Percentiles rank a stretch among this genome's conserved stretches.
Evolutionary conservation across 1,140 invertebrate species (phyloP).

Genomic region (Drosophila trapezifrons): DNA sequence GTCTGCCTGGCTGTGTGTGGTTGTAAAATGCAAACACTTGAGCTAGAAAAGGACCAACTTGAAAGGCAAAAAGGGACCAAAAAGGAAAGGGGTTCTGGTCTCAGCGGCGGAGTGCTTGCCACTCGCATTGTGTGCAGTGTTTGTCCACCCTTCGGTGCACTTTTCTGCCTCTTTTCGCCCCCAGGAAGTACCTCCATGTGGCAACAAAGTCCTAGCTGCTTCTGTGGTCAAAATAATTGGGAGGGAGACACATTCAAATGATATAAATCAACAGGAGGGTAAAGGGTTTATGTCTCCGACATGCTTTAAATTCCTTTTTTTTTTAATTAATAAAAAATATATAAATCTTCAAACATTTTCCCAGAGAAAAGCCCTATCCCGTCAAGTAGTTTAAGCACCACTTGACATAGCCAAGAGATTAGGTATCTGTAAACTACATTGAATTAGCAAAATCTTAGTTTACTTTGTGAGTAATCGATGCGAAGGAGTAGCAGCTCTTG

Average conservation of each 20-base stretch:
- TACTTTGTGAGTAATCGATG: slow-evolving; percentile 3
- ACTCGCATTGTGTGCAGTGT: slow-evolving; percentile 44
- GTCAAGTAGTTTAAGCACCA: background rate
- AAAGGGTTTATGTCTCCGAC: background rate
- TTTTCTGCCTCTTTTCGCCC: too few relatives aligned
- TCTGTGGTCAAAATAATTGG: slow-evolving; percentile 52
- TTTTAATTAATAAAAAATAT: slow-evolving; percentile 12
- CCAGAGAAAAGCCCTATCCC: background rate
- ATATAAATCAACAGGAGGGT: slow-evolving; percentile 26
- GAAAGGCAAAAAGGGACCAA: slow-evolving; percentile 52
- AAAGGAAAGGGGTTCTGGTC: slow-evolving; percentile 1
- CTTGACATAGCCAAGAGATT: slow-evolving; percentile 14
- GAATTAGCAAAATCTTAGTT: slow-evolving; percentile 27
- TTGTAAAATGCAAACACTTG: slow-evolving; percentile 80
- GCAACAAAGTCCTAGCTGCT: slow-evolving; percentile 13
- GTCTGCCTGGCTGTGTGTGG: slow-evolving; percentile 49
- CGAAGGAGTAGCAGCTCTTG: background rate
- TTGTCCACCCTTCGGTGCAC: slow-evolving; percentile 22
- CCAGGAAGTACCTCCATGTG: background rate
- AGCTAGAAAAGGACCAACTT: slow-evolving; percentile 63
- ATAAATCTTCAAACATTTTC: background rate
- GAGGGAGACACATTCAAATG: slow-evolving; percentile 40
- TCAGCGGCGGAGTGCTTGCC: slow-evolving; percentile 26
- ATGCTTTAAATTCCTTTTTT: background rate
- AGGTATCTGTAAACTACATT: slow-evolving; percentile 9